Evolutionary conservation across 1,140 invertebrate genomes (phyloP).

Genomic region (Diachasma alloeum): DNA sequence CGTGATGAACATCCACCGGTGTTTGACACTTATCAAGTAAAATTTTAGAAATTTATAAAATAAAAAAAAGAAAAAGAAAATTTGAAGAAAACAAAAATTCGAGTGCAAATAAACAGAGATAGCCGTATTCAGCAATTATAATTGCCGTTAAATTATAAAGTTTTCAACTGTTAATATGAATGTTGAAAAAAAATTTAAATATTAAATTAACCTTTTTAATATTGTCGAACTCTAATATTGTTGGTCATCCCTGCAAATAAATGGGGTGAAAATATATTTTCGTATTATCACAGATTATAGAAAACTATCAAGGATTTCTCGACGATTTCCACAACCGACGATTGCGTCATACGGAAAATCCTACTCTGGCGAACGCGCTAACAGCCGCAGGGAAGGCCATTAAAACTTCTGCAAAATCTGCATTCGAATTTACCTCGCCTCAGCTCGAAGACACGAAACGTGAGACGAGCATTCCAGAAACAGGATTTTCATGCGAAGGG

Average conservation of each 20-base stretch:
- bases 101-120: no score
- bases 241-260: no score
- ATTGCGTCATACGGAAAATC: conserved; percentile 36
- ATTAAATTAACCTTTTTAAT: no score
- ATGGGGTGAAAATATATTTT: no score
- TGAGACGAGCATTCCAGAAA: conserved; percentile 68
- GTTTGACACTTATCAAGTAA: conserved; percentile 48
- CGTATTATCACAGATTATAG: conserved; percentile 37
- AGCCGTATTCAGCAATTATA: no score
- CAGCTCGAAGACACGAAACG: conserved; percentile 31
- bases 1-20: conserved; percentile 40
- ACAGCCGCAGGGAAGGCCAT: not conserved
- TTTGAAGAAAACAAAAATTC: no score
- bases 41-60: not conserved
- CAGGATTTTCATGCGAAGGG: conserved; percentile 75
- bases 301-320: conserved; percentile 46
- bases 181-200: no score
- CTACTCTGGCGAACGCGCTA: not conserved
- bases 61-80: no score
- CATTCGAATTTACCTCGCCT: not conserved
- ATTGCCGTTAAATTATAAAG: no score
- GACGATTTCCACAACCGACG: conserved; percentile 42
- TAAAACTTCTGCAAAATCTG: not conserved
- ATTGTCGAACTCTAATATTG: no score
- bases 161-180: no score